Evolutionary conservation across 2,113 vertebrate species (phyloP).

Genomic region (Tetrax tetrax): DNA sequence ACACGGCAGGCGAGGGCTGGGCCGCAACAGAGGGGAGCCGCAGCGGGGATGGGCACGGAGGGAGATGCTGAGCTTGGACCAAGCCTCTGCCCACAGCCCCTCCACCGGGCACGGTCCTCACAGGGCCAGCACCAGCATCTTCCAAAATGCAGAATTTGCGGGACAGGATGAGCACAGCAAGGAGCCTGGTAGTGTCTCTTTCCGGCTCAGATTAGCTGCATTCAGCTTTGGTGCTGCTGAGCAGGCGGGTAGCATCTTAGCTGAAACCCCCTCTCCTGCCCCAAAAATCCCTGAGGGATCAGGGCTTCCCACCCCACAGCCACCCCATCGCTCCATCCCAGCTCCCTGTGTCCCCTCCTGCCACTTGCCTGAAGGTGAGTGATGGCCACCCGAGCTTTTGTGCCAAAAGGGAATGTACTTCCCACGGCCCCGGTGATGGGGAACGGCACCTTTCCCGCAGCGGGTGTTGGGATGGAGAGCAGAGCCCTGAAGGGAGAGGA

Average conservation of each 20-base stretch:
- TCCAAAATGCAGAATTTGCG: neutral
- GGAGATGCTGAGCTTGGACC: neutral
- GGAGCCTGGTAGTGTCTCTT: neutral
- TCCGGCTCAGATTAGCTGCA: neutral
- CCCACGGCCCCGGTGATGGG: neutral
- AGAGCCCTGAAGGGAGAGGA: neutral
- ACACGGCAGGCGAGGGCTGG: neutral
- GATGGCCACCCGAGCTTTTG: rapidly evolving
- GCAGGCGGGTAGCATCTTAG: neutral
- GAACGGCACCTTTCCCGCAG: rapidly evolving
- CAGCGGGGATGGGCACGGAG: neutral
- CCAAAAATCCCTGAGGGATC: rapidly evolving
- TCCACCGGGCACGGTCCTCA: neutral
- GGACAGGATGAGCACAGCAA: rapidly evolving
- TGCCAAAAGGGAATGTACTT: neutral
- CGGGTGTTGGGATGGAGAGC: neutral
- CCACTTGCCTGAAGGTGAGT: no score
- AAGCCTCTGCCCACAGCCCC: neutral
- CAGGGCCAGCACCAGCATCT: neutral
- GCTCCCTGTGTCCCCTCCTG: no score
- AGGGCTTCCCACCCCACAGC: neutral
- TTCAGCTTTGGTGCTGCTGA: rapidly evolving
- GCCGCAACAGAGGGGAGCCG: neutral
- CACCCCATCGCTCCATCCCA: neutral
- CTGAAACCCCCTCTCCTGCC: neutral